phyloP scores from a whole-genome alignment of 30 jellyfish, hydroid and myxozoan species.

The Turritopsis dohrnii region DNA sequence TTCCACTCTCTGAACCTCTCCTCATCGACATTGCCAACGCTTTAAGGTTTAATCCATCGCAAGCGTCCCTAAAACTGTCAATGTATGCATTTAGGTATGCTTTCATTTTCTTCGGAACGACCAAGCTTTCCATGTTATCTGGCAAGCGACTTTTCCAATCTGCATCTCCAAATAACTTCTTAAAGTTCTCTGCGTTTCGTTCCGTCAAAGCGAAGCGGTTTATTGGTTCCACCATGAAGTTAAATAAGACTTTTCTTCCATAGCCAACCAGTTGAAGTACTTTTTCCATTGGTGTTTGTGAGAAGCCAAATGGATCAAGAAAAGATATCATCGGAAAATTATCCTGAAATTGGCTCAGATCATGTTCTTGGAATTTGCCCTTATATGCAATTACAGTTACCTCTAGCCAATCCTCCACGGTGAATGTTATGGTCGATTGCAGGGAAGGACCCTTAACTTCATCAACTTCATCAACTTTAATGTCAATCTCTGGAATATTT shows the following conservation, averaged over 20 bases:
- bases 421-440: too few species aligned
- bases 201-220: not conserved
- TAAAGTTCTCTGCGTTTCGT: not conserved
- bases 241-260: not conserved
- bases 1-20: not conserved
- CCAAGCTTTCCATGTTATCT: not conserved
- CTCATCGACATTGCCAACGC: not conserved
- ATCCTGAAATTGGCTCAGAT: not conserved
- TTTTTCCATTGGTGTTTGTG: not conserved
- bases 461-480: not conserved
- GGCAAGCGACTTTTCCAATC: constrained; percentile 1
- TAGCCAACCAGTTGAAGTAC: not conserved
- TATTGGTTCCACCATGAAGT: not conserved
- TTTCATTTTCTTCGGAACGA: not conserved
- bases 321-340: not conserved
- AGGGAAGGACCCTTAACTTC: not conserved
- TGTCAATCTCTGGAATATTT: not conserved
- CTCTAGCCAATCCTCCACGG: too few species aligned
- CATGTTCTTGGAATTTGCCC: not conserved
- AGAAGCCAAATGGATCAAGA: constrained; percentile 4
- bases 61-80: not conserved
- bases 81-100: not conserved
- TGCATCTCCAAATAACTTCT: not conserved
- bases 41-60: not conserved
- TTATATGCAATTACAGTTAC: not conserved